Percentiles rank a stretch among this genome's conserved stretches.
Evolutionary conservation across 2,113 vertebrate genomes (phyloP).

Genomic region (Hipposideros armiger): DNA sequence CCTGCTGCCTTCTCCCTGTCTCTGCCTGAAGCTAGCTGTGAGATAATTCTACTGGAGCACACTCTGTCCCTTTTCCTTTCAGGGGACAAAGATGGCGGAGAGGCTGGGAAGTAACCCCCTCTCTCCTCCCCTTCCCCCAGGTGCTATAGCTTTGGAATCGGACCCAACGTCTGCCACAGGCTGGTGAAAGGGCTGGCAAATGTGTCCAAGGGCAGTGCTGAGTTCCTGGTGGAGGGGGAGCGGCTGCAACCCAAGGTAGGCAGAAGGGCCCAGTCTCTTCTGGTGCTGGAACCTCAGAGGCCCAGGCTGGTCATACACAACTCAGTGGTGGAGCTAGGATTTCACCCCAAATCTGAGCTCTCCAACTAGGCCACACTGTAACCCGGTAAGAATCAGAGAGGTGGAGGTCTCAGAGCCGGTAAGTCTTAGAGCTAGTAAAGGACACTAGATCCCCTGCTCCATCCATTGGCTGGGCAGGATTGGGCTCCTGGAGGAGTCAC

Average conservation of each 20-base stretch:
- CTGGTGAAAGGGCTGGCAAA: constrained; percentile 92
- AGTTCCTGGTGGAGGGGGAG: constrained; percentile 94
- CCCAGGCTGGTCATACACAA: not conserved
- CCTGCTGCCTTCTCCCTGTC: not conserved
- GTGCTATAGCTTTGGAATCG: constrained; percentile 96
- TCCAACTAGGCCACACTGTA: not conserved
- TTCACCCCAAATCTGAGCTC: constrained; percentile 7
- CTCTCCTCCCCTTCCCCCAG: constrained; percentile 82
- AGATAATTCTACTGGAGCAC: not conserved
- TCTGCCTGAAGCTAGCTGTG: not conserved
- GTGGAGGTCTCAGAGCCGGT: not conserved
- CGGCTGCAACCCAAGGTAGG: constrained; percentile 95
- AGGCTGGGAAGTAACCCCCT: not conserved
- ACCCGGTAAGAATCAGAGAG: not conserved
- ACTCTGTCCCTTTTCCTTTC: not conserved
- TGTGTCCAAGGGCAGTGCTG: constrained; percentile 93
- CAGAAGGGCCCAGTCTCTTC: not conserved
- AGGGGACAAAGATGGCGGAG: not conserved
- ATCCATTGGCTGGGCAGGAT: not conserved
- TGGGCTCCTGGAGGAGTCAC: not conserved
- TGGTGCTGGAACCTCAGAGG: not conserved
- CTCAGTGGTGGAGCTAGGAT: not conserved
- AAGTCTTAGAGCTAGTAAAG: not conserved
- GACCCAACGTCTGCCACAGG: constrained; percentile 92
- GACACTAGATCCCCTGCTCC: not conserved